Percentiles rank a stretch among this genome's conserved stretches.
Conservation (phyloP, 30 jellyfish, hydroid and myxozoan species). For the Mastigias papua region DNA sequence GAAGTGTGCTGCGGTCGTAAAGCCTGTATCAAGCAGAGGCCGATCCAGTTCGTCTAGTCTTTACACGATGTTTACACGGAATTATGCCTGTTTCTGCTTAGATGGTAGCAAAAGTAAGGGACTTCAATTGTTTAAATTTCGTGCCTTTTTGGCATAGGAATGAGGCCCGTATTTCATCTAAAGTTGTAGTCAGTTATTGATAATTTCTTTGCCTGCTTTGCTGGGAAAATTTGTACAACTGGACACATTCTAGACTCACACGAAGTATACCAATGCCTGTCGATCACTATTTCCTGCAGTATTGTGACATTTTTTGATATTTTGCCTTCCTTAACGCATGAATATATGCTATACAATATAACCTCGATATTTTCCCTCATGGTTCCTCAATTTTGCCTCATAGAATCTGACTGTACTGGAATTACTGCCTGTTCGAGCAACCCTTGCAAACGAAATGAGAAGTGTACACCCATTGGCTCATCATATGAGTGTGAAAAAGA, state of each 20-base stretch:
- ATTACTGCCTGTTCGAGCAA: slow-evolving; percentile 85
- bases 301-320: too few relatives aligned
- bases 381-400: neutral
- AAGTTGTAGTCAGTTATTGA: too few relatives aligned
- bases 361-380: neutral
- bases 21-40: slow-evolving; percentile 30
- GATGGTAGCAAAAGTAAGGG: slow-evolving; percentile 77
- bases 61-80: slow-evolving; percentile 33
- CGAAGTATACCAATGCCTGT: too few relatives aligned
- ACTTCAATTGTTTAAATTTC: neutral
- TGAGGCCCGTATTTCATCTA: too few relatives aligned
- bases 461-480: slow-evolving; percentile 69
- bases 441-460: slow-evolving; percentile 89
- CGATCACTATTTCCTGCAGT: too few relatives aligned
- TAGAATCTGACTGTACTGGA: slow-evolving; percentile 86
- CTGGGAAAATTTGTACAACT: too few relatives aligned
- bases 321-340: too few relatives aligned
- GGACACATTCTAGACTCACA: too few relatives aligned
- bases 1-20: slow-evolving; percentile 69
- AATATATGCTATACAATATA: too few relatives aligned
- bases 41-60: slow-evolving; percentile 15
- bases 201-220: too few relatives aligned
- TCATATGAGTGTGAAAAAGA: slow-evolving; percentile 76
- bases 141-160: too few relatives aligned
- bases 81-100: slow-evolving; percentile 67